Evolutionary conservation across 2,888 invertebrate species (phyloP).

Genomic region (Lamellibrachia columna): DNA sequence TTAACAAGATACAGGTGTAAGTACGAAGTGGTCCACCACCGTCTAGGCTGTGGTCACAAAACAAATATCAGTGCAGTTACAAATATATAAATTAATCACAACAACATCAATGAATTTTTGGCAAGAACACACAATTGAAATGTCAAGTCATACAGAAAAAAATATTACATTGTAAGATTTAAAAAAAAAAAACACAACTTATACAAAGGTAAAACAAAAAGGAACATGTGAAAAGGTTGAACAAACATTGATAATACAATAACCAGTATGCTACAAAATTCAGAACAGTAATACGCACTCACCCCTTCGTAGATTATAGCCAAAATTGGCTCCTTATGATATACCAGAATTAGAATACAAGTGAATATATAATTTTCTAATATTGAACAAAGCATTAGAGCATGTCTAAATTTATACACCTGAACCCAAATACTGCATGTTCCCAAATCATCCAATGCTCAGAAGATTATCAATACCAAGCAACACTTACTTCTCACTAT

Average conservation of each 20-base stretch:
- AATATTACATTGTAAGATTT: not conserved
- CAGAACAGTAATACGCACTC: not conserved
- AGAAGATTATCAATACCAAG: constrained; percentile 10
- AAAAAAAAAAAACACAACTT: not conserved
- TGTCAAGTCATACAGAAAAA: not conserved
- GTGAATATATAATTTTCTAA: not conserved
- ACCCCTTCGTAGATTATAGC: no score
- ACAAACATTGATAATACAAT: constrained; percentile 13
- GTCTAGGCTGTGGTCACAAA: not conserved
- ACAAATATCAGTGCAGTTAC: not conserved
- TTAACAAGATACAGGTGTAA: no score
- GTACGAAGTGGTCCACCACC: no score
- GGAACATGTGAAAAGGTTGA: not conserved
- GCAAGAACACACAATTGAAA: not conserved
- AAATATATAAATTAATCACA: not conserved
- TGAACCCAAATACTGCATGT: not conserved
- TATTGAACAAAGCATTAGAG: constrained; percentile 17
- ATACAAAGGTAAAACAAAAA: not conserved
- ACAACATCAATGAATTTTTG: constrained; percentile 16
- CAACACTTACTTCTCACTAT: constrained; percentile 22
- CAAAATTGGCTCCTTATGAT: not conserved
- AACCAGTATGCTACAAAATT: constrained; percentile 14
- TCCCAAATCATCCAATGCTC: not conserved
- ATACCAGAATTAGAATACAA: not conserved
- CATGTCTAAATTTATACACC: not conserved